Evolutionary conservation across 2,113 vertebrate species (phyloP).

Genomic region (Romanogobio albipinnatus): DNA sequence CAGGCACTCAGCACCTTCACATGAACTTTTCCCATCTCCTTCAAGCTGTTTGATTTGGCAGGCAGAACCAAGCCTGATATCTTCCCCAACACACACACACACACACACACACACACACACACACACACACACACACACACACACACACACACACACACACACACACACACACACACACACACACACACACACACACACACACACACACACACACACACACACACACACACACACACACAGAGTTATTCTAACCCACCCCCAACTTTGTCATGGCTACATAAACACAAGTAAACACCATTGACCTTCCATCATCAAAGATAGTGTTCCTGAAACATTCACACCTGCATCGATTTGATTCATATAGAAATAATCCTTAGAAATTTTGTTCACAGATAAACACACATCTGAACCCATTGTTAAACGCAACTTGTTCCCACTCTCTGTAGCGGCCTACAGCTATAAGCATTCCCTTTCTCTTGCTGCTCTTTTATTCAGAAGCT

Average conservation of each 20-base stretch:
- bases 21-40: constrained; percentile 24
- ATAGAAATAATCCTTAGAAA: constrained; percentile 1
- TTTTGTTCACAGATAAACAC: not conserved
- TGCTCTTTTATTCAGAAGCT: constrained; percentile 76
- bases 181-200: not conserved
- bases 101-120: not conserved
- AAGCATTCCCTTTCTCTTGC: constrained; percentile 38
- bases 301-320: constrained; percentile 12
- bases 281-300: constrained; percentile 28
- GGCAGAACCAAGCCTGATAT: not conserved
- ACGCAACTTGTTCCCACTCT: not conserved
- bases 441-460: not conserved
- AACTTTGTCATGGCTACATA: constrained; percentile 25
- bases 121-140: not conserved
- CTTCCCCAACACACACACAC: not conserved
- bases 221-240: not conserved
- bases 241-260: constrained; percentile 5
- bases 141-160: not conserved
- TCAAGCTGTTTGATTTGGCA: constrained; percentile 30
- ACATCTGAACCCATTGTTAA: not conserved
- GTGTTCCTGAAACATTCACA: not conserved
- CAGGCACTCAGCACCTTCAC: constrained; percentile 11
- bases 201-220: not conserved
- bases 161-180: not conserved
- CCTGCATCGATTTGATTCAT: not conserved